Percentiles rank a stretch among this genome's conserved stretches.
phyloP scores from a whole-genome alignment of 2,888 invertebrate genomes.

The Drosophila subsilvestris region DNA sequence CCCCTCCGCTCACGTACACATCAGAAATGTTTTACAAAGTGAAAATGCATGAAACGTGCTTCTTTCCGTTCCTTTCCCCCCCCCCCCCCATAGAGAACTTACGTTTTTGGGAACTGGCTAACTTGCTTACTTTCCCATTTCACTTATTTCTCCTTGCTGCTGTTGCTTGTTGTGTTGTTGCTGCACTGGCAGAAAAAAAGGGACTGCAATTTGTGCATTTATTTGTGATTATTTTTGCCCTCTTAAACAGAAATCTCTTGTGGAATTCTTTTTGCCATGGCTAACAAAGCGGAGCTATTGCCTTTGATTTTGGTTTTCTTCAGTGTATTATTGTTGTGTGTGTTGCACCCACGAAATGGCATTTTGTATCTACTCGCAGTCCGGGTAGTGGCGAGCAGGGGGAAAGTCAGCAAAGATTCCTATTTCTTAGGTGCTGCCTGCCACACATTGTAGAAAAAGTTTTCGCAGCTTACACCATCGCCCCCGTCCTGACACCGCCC shows the following conservation, averaged over 20 bases:
- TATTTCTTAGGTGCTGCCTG: conserved; percentile 58
- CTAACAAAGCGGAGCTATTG: too few relatives aligned
- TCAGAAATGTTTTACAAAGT: conserved; percentile 79
- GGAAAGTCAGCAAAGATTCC: conserved; percentile 10
- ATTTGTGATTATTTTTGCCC: too few relatives aligned
- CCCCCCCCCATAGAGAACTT: conserved; percentile 16
- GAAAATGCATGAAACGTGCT: conserved; percentile 77
- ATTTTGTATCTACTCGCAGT: conserved; percentile 57
- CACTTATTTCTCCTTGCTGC: conserved; percentile 14
- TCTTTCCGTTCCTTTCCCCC: conserved; percentile 29
- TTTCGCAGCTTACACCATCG: conserved; percentile 60
- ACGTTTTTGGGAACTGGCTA: conserved; percentile 50
- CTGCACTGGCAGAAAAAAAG: background rate
- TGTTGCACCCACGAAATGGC: conserved; percentile 69
- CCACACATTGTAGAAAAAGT: conserved; percentile 70
- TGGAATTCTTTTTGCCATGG: too few relatives aligned
- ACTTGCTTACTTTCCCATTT: conserved; percentile 59
- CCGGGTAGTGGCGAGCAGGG: conserved; percentile 4
- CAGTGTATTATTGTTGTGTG: conserved; percentile 45
- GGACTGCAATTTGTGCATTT: too few relatives aligned
- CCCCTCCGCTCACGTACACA: conserved; percentile 62
- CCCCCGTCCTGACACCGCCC: too few relatives aligned
- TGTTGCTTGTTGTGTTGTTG: conserved; percentile 24
- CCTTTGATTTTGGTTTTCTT: background rate
- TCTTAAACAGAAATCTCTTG: too few relatives aligned